phyloP scores from a whole-genome alignment of 2,113 vertebrate species.

The Pavo muticus region DNA sequence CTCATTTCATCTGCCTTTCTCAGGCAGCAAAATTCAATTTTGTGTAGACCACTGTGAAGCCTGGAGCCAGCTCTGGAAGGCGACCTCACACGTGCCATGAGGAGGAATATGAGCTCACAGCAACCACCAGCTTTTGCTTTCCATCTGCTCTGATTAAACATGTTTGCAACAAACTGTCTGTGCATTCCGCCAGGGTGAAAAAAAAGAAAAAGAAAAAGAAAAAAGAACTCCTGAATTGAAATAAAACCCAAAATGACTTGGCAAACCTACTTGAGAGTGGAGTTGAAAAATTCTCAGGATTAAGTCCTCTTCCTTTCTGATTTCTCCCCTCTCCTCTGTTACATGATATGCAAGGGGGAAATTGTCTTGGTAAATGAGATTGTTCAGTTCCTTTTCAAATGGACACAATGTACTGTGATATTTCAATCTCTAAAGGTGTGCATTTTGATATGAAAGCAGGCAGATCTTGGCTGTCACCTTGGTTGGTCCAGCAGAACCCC shows the following conservation, averaged over 20 bases:
- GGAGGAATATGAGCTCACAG: not conserved
- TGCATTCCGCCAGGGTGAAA: not conserved
- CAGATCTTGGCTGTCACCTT: not conserved
- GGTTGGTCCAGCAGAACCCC: not conserved
- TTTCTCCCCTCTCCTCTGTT: not conserved
- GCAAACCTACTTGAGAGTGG: not conserved
- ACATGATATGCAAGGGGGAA: not conserved
- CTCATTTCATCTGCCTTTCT: not conserved
- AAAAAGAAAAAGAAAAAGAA: not conserved
- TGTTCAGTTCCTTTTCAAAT: not conserved
- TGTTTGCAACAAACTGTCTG: not conserved
- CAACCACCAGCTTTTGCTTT: slow-evolving; percentile 20
- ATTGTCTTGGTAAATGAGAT: not conserved
- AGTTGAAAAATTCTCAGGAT: not conserved
- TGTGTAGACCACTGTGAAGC: not conserved
- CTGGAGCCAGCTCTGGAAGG: slow-evolving; percentile 5
- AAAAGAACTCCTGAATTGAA: not conserved
- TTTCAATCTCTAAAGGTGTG: not conserved
- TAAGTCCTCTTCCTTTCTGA: not conserved
- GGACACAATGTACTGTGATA: rapidly evolving
- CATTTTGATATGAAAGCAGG: not conserved
- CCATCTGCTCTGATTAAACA: slow-evolving; percentile 43
- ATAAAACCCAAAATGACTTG: not conserved
- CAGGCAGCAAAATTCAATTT: not conserved
- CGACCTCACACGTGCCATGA: not conserved